A percentile compares a stretch with the other conserved stretches of the same genome.
These are phyloP conservation scores for Drosophila bipectinata DNA, from an alignment of 1,140 invertebrate genomes.

Conservation along the genomic window DNA sequence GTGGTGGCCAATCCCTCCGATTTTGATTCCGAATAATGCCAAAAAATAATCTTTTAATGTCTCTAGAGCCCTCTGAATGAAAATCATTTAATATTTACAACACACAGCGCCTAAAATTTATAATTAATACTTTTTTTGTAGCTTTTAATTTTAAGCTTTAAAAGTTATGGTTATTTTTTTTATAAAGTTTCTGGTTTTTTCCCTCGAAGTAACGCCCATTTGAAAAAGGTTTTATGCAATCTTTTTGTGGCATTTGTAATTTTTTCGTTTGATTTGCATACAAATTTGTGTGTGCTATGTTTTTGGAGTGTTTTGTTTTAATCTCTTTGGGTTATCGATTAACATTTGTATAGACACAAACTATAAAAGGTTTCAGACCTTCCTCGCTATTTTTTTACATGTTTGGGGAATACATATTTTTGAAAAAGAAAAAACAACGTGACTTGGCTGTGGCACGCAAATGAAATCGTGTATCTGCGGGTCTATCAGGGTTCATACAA, in stretches of 20 bases:
- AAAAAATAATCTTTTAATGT: too few species aligned
- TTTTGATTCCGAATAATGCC: too few species aligned
- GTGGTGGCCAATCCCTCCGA: not conserved
- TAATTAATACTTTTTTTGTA: not conserved
- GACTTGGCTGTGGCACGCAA: constrained; percentile 64
- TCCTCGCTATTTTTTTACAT: constrained; percentile 2
- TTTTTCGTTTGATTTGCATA: constrained; percentile 40
- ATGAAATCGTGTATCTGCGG: constrained; percentile 41
- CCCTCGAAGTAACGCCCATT: constrained; percentile 20
- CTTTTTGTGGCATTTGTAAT: constrained; percentile 37
- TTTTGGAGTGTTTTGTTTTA: constrained; percentile 44
- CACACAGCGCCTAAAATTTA: not conserved
- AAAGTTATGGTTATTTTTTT: constrained; percentile 12
- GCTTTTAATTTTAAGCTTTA: not conserved
- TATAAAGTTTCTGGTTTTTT: not conserved
- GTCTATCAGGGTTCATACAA: constrained; percentile 19
- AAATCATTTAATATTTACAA: not conserved
- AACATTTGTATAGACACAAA: constrained; percentile 35
- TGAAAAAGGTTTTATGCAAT: constrained; percentile 40
- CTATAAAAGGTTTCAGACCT: constrained; percentile 7
- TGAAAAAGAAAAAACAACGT: constrained; percentile 59
- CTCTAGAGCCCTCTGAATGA: too few species aligned
- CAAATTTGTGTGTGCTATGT: constrained; percentile 33
- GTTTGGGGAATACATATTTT: constrained; percentile 37
- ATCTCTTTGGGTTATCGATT: constrained; percentile 54